A percentile compares a stretch with the other conserved stretches of the same genome.
phyloP scores from a whole-genome alignment of 2,113 vertebrate species.

The Aegypius monachus region DNA sequence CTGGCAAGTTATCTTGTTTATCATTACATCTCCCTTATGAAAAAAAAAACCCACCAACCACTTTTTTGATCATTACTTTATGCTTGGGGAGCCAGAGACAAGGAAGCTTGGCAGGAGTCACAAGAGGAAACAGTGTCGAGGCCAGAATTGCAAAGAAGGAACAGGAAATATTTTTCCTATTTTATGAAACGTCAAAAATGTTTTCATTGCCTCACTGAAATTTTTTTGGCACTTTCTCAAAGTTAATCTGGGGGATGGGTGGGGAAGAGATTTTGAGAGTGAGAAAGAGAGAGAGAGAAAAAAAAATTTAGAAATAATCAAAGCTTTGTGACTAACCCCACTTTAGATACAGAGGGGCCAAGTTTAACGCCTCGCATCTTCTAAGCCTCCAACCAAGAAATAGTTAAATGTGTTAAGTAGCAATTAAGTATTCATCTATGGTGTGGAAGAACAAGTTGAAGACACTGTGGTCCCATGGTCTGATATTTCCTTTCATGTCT shows the following conservation, averaged over 20 bases:
- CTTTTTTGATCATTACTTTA: background rate
- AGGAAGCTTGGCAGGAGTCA: background rate
- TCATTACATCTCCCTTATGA: background rate
- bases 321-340: background rate
- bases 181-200: background rate
- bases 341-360: background rate
- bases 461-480: background rate
- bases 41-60: background rate
- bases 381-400: background rate
- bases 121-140: background rate
- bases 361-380: background rate
- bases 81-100: background rate
- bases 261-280: background rate
- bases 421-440: background rate
- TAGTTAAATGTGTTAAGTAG: background rate
- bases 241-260: background rate
- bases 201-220: background rate
- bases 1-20: background rate
- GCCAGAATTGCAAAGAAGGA: background rate
- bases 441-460: background rate
- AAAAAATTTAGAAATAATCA: background rate
- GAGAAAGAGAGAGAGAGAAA: background rate
- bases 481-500: background rate
- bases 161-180: background rate
- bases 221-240: background rate